phyloP scores from a whole-genome alignment of 2,888 invertebrate species.

The Andricus curvator region DNA sequence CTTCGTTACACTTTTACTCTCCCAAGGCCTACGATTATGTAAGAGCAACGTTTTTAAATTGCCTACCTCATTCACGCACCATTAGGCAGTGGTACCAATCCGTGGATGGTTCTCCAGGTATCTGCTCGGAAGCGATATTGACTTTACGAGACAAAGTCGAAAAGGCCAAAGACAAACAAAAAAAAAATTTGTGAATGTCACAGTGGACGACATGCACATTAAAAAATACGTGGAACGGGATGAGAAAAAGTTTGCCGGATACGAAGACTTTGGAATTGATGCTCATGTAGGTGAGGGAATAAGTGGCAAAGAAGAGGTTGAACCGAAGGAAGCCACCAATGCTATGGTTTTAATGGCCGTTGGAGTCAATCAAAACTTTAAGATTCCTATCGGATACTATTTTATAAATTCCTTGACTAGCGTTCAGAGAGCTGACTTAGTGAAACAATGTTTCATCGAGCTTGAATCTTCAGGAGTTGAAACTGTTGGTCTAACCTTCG shows the following conservation, averaged over 20 bases:
- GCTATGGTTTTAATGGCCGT: constrained; percentile 52
- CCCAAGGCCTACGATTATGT: too few relatives aligned
- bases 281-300: too few relatives aligned
- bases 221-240: constrained; percentile 40
- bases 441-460: constrained; percentile 35
- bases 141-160: background rate
- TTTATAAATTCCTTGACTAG: constrained; percentile 48
- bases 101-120: too few relatives aligned
- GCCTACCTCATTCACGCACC: too few relatives aligned
- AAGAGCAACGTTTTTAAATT: too few relatives aligned
- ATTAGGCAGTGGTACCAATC: too few relatives aligned
- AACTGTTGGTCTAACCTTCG: constrained; percentile 53
- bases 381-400: constrained; percentile 48
- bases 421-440: constrained; percentile 43
- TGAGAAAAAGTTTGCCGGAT: constrained; percentile 51
- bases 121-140: too few relatives aligned
- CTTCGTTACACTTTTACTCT: too few relatives aligned
- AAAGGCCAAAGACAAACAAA: constrained; percentile 32
- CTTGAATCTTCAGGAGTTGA: constrained; percentile 49
- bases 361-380: constrained; percentile 45
- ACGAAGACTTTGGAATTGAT: constrained; percentile 53
- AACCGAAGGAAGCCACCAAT: constrained; percentile 49
- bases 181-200: constrained; percentile 43
- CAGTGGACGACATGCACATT: constrained; percentile 48
- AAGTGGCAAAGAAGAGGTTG: constrained; percentile 23